phyloP scores from a whole-genome alignment of 2,113 vertebrate species.

The Synodontis membranacea region DNA sequence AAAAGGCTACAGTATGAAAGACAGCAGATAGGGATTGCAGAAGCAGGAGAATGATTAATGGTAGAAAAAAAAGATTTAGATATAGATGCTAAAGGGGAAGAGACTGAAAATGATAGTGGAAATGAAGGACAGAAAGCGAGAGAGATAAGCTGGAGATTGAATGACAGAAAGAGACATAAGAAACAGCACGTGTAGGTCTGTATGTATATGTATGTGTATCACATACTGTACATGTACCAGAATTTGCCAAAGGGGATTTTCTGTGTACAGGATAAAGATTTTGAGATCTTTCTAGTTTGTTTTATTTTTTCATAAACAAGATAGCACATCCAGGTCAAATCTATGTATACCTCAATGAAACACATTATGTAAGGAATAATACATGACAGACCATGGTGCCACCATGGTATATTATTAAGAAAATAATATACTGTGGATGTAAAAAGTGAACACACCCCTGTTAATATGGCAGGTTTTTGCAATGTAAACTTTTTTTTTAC shows the following conservation, averaged over 20 bases:
- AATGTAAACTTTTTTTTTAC: too few species aligned
- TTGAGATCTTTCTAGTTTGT: background rate
- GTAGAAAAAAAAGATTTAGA: background rate
- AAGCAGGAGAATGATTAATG: background rate
- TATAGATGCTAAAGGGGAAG: background rate
- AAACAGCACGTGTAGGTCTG: background rate
- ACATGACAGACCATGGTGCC: too few species aligned
- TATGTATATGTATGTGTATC: too few species aligned
- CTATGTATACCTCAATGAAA: too few species aligned
- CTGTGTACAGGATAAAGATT: background rate
- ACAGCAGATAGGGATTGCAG: background rate
- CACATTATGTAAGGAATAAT: too few species aligned
- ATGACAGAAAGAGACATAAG: too few species aligned
- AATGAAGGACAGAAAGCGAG: background rate
- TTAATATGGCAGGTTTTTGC: too few species aligned
- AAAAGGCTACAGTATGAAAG: background rate
- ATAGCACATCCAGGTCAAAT: background rate
- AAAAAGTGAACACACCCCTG: too few species aligned
- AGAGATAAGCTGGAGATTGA: background rate
- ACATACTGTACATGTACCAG: background rate
- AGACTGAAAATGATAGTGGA: background rate
- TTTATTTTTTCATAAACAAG: background rate
- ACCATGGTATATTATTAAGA: too few species aligned
- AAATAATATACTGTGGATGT: too few species aligned
- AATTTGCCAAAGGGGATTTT: background rate